Evolutionary conservation across 1,140 invertebrate species (phyloP), one percentile per base, ranked within the genome.

Genomic region (Platyura marginata): DNA sequence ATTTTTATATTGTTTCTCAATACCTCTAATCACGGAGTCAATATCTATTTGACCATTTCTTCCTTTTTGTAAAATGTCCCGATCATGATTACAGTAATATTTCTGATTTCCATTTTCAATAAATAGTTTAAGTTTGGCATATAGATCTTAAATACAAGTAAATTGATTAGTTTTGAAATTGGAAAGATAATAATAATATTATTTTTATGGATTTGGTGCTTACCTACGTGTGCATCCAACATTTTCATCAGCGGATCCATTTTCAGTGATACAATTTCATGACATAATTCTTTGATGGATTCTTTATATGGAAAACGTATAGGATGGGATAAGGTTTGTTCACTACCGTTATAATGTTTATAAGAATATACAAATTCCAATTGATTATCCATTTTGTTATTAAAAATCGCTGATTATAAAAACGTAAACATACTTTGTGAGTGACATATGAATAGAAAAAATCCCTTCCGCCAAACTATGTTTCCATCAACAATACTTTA

Each of bases 1-100:
- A 48, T 79, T 67, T 57, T 70, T 77, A 49, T 77, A 83, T 32
- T 69, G 58, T 47, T 72, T 74, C 48, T 79, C 76, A 69, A 77
- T 82, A 47, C 69, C 67, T 49, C 74, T 70, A 25, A 78, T 73
- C 21, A 80, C 63, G 20, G 73, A 70, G 48, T 84, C 79, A 22
- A 76, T 52, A 51, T 79, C 71, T n/a, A 71, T 48, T 23, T 68
- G 59, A 21, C 69, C 68, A 29, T 65, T 64, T 47, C 61, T 65
- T 2, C 70, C 65, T 41, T 65, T 62, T 32, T 63, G 47, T 0
- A 76, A 51, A 6, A 66, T 47, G 33, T 67, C 53, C 20, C 64
- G 58, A 2, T 67, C 64, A 43, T 61, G 52, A 22, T 67, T 56
- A 50, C 74, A 69, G 48, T 68, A 57, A 44, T 65, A 67, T 21